phyloP scores from a whole-genome alignment of 2,797 vertebrate genomes.

The Knipowitschia caucasica region DNA sequence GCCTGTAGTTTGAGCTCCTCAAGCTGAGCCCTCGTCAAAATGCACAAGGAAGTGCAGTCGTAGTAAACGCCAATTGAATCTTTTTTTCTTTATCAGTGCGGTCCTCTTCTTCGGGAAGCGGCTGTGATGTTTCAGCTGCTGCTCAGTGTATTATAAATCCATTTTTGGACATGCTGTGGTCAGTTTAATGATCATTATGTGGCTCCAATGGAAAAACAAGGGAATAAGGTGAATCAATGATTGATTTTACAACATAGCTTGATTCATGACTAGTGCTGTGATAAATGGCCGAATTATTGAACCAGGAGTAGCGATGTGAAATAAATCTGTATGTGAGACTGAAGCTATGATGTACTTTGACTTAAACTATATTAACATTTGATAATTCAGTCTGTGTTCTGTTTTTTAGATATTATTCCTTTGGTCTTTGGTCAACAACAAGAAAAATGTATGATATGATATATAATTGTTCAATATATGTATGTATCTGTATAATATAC shows the following conservation, averaged over 20 bases:
- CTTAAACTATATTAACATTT: slow-evolving; percentile 30
- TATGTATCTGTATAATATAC: no score
- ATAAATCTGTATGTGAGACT: slow-evolving; percentile 51
- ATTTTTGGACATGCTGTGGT: slow-evolving; percentile 72
- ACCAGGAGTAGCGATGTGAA: slow-evolving; percentile 54
- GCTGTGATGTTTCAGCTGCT: slow-evolving; percentile 44
- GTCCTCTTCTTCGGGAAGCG: slow-evolving; percentile 48
- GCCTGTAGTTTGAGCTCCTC: slow-evolving; percentile 35
- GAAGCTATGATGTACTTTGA: slow-evolving; percentile 27
- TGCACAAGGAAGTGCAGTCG: slow-evolving; percentile 21
- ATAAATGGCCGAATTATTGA: slow-evolving; percentile 70
- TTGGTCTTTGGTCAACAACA: no score
- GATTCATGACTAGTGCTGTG: slow-evolving; percentile 72
- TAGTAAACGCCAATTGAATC: slow-evolving; percentile 40
- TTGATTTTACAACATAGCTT: slow-evolving; percentile 72
- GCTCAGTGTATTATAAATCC: slow-evolving; percentile 67
- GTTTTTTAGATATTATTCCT: no score
- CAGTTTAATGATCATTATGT: slow-evolving; percentile 79
- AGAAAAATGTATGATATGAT: no score
- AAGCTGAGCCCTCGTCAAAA: slow-evolving; percentile 25
- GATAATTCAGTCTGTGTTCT: slow-evolving; percentile 18
- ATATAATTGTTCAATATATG: no score
- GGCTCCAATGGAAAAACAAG: slow-evolving; percentile 76
- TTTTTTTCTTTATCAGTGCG: slow-evolving; percentile 40
- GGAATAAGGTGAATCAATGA: slow-evolving; percentile 76